Evolutionary conservation across 2,113 vertebrate species (phyloP), one percentile per base, ranked within the genome.

Genomic region (Scartelaos histophorus): DNA sequence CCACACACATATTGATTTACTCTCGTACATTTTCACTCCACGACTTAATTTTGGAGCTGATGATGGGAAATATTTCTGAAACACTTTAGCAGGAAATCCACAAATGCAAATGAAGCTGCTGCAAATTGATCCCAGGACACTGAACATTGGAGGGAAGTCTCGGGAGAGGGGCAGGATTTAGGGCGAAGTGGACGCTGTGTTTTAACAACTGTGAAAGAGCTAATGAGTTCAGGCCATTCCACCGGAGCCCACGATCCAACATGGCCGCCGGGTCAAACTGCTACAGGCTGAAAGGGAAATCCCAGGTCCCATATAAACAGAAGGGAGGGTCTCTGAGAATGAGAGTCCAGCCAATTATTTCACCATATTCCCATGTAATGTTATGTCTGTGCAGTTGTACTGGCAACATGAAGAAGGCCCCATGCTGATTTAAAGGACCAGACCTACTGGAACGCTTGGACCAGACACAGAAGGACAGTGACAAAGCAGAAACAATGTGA

Each of bases 191-290:
- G 62, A 75, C 75, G 76, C 24, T 56, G 46, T 68, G 69, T 60
- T 78, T 74, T 70, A 67, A 73, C 5, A 57, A 62, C 49, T 22
- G 15, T 66, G 72, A 81, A 25, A 24, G 76, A 75, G 85, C 82
- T 82, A 87, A 89, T 69, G 83, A 84, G 87, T 90, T 89, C 81
- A 66, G 24, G 21, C 51, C 17, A 34, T 82, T 61, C 78, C 62
- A 78, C 67, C 54, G 17, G 69, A 68, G 69, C 49, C 49, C 47
- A 67, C 69, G 12, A 61, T 74, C 72, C 79, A 68, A 70, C 68
- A 60, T 66, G 74, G 75, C 73, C 66, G 38, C 56, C 15, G 57
- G 83, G 78, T 88, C 83, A 84, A 84, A 81, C 11, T 2, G 24
- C 58, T 34, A 10, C n/a, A 65, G 68, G 69, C 64, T 65, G 66